Percentiles rank a stretch among this genome's conserved stretches.
These are phyloP conservation scores for Protomyctophum bolini DNA, from an alignment of 2,113 vertebrate genomes.

Conservation along the genomic window DNA sequence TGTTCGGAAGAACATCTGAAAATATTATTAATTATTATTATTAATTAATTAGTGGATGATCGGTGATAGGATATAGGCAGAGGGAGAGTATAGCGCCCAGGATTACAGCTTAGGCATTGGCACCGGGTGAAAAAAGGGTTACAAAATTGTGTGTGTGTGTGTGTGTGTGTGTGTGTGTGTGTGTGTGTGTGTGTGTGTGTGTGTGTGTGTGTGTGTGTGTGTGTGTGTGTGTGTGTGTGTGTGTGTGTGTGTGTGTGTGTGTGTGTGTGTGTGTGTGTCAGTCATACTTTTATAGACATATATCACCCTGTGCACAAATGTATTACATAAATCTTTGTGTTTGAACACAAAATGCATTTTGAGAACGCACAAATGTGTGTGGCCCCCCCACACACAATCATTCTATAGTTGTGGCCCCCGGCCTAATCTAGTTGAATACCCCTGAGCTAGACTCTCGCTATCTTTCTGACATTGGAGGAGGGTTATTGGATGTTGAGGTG, in stretches of 20 bases:
- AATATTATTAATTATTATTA: too few species aligned
- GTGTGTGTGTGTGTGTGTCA: neutral
- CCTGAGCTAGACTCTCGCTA: conserved; percentile 37
- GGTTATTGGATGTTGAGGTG: conserved; percentile 33
- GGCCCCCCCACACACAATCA: conserved; percentile 8
- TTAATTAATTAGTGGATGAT: too few species aligned
- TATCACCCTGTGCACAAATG: too few species aligned
- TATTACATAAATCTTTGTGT: too few species aligned
- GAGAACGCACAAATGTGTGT: neutral
- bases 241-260: conserved; percentile 4
- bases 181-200: neutral
- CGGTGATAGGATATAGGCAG: too few species aligned
- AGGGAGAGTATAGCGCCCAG: too few species aligned
- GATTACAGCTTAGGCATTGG: too few species aligned
- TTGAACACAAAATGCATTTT: neutral
- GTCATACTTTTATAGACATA: neutral
- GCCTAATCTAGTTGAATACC: conserved; percentile 2
- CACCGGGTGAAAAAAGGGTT: too few species aligned
- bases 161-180: too few species aligned
- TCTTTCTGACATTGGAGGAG: conserved; percentile 41
- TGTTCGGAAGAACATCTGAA: too few species aligned
- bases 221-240: neutral
- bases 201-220: neutral
- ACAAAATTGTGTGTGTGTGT: too few species aligned
- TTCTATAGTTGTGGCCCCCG: too few species aligned